Base-by-base conservation (phyloP, 2,113 vertebrate species). In the Labeo rohita region DNA sequence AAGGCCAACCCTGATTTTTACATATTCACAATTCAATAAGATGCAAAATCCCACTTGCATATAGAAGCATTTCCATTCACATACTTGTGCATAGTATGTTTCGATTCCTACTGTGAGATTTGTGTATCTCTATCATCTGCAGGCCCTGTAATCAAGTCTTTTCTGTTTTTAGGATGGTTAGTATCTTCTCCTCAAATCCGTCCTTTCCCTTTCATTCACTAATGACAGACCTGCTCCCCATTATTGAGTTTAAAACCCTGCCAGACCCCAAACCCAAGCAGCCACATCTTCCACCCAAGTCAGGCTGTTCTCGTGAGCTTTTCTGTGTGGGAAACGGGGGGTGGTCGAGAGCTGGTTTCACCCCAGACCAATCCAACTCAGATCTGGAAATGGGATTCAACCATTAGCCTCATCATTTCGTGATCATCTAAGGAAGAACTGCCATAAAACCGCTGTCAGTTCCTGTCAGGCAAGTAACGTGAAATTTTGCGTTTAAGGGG, bases 191-290 rank as follows among this genome's bases (percentile, higher is more conserved):
- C 73, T 77, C 73, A 78, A 66, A 83, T 54, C 28, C 28, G 34
- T 81, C 63, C 85, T 66, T 85, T 78, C 65, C 56, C 87, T 89
- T 89, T 89, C 81, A 90, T 91, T 80, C 78, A 39, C 36, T 90
- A 90, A 91, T 91, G 88, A 90, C 81, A 92, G 91, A 90, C 76
- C 83, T 75, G 68, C 79, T 87, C 74, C 88, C 91, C 85, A 87
- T 91, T 88, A 85, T 85, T 76, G 39, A 89, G 86, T 86, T 87
- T 85, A 45, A 78, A 79, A 84, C 39, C 56, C 23, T 75, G 82
- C 88, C 80, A 90, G 75, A 90, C 88, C 86, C 81, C 77, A 54
- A 89, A 84, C 50, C 84, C 74, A n/a, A 77, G 75, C 34, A 52
- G 56, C 73, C 70, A 43, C 72, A 81, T 79, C 75, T 76, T 85